Evolutionary conservation across 2,888 invertebrate species (phyloP).

Genomic region (Hypena proboscidalis): DNA sequence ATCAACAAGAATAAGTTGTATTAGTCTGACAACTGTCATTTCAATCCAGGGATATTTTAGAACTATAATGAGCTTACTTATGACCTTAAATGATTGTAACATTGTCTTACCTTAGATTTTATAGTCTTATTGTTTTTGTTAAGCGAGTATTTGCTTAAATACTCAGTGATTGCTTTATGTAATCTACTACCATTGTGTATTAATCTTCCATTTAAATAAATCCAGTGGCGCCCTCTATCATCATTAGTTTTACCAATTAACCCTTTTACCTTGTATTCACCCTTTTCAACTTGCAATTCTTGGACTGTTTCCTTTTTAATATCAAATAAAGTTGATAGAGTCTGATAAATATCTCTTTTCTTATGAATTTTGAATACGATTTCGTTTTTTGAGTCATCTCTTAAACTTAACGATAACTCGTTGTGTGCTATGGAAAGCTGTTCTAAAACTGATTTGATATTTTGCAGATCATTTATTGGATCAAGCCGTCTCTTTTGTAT

Average conservation of each 20-base stretch:
- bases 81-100: too few species aligned
- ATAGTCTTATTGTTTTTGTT: constrained; percentile 31
- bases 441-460: constrained; percentile 85
- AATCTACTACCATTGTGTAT: constrained; percentile 75
- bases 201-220: constrained; percentile 88
- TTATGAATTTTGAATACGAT: constrained; percentile 86
- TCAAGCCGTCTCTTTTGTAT: constrained; percentile 86
- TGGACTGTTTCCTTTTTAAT: constrained; percentile 65
- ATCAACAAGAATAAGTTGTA: too few species aligned
- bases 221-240: constrained; percentile 69
- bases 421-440: constrained; percentile 88
- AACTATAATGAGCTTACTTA: too few species aligned
- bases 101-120: constrained; percentile 54
- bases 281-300: constrained; percentile 72
- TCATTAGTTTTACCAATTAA: constrained; percentile 76
- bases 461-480: constrained; percentile 83
- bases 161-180: constrained; percentile 56
- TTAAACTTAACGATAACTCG: constrained; percentile 87
- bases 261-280: constrained; percentile 81
- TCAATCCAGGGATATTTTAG: too few species aligned
- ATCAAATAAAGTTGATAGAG: constrained; percentile 68
- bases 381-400: constrained; percentile 87
- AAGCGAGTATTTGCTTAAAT: constrained; percentile 45
- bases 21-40: too few species aligned
- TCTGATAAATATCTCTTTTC: constrained; percentile 80